A percentile compares a stretch with the other conserved stretches of the same genome.
Conservation (phyloP, 2,113 vertebrate genomes). For the Neotoma lepida region DNA sequence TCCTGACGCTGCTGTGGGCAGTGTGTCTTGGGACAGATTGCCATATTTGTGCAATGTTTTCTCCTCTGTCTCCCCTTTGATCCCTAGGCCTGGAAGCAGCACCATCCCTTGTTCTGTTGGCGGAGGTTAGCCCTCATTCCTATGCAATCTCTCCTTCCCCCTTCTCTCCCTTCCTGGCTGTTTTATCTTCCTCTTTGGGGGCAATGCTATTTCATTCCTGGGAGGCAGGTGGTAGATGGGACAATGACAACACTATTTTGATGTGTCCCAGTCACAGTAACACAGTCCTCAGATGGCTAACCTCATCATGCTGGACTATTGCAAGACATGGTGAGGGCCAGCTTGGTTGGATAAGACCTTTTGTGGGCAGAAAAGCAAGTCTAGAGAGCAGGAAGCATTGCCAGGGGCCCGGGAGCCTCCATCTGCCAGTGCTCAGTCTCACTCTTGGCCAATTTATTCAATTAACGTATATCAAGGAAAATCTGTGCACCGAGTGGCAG, state of each 20-base stretch:
- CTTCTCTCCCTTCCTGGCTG: background rate
- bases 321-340: background rate
- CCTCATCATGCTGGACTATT: background rate
- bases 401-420: background rate
- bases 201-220: background rate
- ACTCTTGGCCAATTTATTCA: background rate
- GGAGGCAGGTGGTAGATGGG: background rate
- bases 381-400: background rate
- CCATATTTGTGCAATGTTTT: background rate
- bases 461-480: background rate
- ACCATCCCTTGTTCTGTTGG: background rate
- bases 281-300: background rate
- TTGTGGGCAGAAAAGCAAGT: background rate
- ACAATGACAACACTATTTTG: background rate
- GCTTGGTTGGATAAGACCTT: background rate
- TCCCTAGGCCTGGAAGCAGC: background rate
- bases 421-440: background rate
- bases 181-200: background rate
- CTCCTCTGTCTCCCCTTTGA: background rate
- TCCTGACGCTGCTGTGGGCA: background rate
- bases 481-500: background rate
- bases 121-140: background rate
- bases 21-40: background rate
- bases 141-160: background rate
- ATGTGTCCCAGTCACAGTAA: background rate